Conservation (phyloP, 2,797 vertebrate genomes). For the Eulemur coronatus region DNA sequence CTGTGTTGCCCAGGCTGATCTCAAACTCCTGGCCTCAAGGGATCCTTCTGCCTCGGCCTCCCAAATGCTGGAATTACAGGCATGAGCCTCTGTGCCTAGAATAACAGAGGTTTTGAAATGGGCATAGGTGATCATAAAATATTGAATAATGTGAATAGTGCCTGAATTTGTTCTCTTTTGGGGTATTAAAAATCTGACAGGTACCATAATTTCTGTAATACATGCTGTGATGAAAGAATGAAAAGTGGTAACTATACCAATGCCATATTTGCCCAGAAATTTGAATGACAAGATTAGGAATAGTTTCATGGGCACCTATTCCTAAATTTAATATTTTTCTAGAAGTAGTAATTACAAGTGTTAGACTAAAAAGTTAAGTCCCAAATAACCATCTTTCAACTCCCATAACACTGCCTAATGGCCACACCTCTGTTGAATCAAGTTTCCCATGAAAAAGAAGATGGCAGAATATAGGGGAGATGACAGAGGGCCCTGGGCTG, state of each 20-base stretch:
- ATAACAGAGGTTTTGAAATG: constrained; percentile 17
- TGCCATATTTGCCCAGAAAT: background rate
- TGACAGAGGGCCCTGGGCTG: background rate
- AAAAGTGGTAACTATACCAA: background rate
- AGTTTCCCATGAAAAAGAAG: background rate
- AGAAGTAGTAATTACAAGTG: background rate
- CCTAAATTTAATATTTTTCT: background rate
- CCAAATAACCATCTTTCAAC: background rate
- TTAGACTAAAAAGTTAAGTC: background rate
- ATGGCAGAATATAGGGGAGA: background rate
- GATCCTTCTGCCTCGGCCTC: background rate
- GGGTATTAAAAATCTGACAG: background rate
- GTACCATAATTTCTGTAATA: background rate
- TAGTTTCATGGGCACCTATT: background rate
- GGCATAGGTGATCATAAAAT: background rate
- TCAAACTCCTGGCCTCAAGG: background rate
- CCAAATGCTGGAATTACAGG: background rate
- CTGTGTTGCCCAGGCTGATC: background rate
- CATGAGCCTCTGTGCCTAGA: background rate
- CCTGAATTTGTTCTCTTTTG: background rate
- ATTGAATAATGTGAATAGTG: background rate
- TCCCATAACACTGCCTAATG: background rate
- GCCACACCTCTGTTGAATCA: background rate
- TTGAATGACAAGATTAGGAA: background rate
- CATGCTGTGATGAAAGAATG: background rate